phyloP scores from a whole-genome alignment of 2,888 invertebrate genomes.

The Bembecia ichneumoniformis region DNA sequence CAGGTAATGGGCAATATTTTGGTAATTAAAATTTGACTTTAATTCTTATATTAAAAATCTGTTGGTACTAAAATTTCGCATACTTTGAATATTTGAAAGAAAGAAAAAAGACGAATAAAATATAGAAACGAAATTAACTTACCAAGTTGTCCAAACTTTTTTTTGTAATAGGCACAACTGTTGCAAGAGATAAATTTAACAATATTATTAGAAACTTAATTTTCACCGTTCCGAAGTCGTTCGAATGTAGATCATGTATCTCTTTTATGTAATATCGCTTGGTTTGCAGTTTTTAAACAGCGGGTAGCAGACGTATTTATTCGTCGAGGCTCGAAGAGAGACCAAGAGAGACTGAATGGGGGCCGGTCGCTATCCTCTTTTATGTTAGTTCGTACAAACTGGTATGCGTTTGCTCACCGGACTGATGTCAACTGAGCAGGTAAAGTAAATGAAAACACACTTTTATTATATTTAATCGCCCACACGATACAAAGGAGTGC shows the following conservation, averaged over 20 bases:
- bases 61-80: no score
- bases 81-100: no score
- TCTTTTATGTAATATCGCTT: no score
- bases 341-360: slow-evolving; percentile 56
- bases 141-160: no score
- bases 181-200: no score
- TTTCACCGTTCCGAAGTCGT: neutral
- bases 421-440: slow-evolving; percentile 32
- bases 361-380: slow-evolving; percentile 59
- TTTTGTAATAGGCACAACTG: no score
- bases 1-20: no score
- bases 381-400: slow-evolving; percentile 58
- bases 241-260: neutral
- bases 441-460: slow-evolving; percentile 27
- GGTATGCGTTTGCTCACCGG: slow-evolving; percentile 41
- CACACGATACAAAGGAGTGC: slow-evolving; percentile 21
- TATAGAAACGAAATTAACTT: no score
- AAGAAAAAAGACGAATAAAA: no score
- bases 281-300: neutral
- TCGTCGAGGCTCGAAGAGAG: slow-evolving; percentile 34
- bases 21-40: no score
- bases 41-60: no score
- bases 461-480: slow-evolving; percentile 25
- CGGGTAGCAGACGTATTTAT: slow-evolving; percentile 23
- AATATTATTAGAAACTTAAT: no score